Conservation (phyloP, 2,113 vertebrate genomes). For the Seriola aureovittata region DNA sequence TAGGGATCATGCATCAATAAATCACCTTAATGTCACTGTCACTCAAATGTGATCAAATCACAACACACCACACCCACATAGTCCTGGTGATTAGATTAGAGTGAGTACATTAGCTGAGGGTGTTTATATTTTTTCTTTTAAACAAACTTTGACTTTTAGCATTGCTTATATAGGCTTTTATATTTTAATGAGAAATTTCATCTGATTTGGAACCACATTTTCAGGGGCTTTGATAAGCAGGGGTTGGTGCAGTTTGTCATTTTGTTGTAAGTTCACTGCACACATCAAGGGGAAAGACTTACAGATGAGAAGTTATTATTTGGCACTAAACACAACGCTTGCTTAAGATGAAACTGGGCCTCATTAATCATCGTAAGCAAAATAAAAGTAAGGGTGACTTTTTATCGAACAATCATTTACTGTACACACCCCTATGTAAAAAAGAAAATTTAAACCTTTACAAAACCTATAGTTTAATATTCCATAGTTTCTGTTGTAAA, state of each 20-base stretch:
- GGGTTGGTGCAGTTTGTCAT: not conserved
- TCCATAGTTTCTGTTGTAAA: conserved; percentile 31
- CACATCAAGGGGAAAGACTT: not conserved
- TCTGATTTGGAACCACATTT: not conserved
- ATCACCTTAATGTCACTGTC: too few relatives aligned
- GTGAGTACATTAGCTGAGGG: not conserved
- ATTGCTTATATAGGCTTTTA: not conserved
- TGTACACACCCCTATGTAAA: conserved; percentile 38
- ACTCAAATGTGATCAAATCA: too few relatives aligned
- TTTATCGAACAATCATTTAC: conserved; percentile 62
- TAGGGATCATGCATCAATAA: too few relatives aligned
- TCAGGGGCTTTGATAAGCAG: not conserved
- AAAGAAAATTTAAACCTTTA: conserved; percentile 70
- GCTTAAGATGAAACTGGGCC: not conserved
- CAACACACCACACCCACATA: too few relatives aligned
- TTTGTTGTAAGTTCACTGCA: not conserved
- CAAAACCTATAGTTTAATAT: conserved; percentile 63
- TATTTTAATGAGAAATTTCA: not conserved
- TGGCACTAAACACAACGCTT: conserved; percentile 51
- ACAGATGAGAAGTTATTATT: conserved; percentile 31
- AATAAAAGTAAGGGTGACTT: conserved; percentile 9
- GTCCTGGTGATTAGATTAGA: too few relatives aligned
- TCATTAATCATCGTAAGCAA: conserved; percentile 31
- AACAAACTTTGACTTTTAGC: not conserved
- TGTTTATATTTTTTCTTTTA: too few relatives aligned